A percentile compares a stretch with the other conserved stretches of the same genome.
These are phyloP conservation scores for Eriosoma lanigerum DNA, from an alignment of 1,140 invertebrate species.

Conservation along the genomic window DNA sequence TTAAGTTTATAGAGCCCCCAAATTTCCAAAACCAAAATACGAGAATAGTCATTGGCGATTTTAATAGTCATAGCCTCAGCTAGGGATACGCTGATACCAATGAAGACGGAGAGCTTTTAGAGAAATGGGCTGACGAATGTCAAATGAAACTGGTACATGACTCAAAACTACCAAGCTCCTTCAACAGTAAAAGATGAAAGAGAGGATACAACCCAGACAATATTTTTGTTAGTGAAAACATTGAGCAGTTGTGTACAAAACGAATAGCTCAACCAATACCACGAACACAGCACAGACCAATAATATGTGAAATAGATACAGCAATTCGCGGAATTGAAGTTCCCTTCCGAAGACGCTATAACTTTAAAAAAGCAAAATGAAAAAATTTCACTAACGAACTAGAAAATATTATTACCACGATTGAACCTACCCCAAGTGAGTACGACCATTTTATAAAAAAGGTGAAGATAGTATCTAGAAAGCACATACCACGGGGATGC, in stretches of 20 bases:
- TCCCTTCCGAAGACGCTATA: constrained; percentile 1
- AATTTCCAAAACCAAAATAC: constrained; percentile 39
- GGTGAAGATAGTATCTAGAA: constrained; percentile 25
- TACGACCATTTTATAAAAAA: constrained; percentile 36
- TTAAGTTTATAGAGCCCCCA: constrained; percentile 32
- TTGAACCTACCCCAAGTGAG: constrained; percentile 14
- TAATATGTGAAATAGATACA: too few relatives aligned
- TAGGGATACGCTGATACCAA: constrained; percentile 45
- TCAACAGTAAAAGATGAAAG: constrained; percentile 39
- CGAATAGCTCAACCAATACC: too few relatives aligned
- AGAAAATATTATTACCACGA: constrained; percentile 13
- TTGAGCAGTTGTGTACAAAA: too few relatives aligned
- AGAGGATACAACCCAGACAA: constrained; percentile 30
- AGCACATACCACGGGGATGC: not conserved
- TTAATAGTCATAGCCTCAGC: constrained; percentile 18
- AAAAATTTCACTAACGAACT: constrained; percentile 13
- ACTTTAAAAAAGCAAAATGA: constrained; percentile 49
- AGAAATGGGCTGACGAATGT: constrained; percentile 34
- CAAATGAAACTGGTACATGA: constrained; percentile 37
- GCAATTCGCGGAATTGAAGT: too few relatives aligned
- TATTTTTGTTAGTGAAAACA: constrained; percentile 18
- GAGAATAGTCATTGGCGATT: constrained; percentile 34
- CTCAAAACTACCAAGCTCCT: constrained; percentile 32
- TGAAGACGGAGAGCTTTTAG: constrained; percentile 43
- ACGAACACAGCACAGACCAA: too few relatives aligned